Percentiles rank a stretch among this genome's conserved stretches.
These are phyloP conservation scores for Polietes domitor DNA, from an alignment of 2,888 invertebrate genomes.

Conservation along the genomic window DNA sequence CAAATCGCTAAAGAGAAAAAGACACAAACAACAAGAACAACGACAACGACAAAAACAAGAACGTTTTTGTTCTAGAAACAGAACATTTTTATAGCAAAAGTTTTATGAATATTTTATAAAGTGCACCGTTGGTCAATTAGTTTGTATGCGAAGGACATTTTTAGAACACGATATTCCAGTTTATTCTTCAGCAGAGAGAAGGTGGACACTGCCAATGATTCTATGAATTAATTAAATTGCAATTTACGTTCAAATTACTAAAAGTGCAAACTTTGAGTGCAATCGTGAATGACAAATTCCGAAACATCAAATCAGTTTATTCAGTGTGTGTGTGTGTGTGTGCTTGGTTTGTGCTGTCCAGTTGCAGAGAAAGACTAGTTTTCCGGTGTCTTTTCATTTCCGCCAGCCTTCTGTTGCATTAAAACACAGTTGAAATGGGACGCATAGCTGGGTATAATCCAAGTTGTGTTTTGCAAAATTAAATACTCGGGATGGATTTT, in stretches of 20 bases:
- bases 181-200: too few species aligned
- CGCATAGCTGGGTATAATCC: too few species aligned
- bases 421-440: too few species aligned
- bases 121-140: slow-evolving; percentile 59
- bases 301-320: too few species aligned
- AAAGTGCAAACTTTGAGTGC: background rate
- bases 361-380: background rate
- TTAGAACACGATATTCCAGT: background rate
- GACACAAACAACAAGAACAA: background rate
- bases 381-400: too few species aligned
- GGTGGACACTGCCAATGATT: too few species aligned
- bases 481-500: too few species aligned
- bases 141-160: slow-evolving; percentile 47
- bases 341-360: too few species aligned
- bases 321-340: too few species aligned
- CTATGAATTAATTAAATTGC: too few species aligned
- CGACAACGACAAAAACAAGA: background rate
- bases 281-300: background rate
- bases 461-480: too few species aligned
- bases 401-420: too few species aligned
- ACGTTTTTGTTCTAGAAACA: background rate
- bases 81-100: background rate
- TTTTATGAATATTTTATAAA: slow-evolving; percentile 14
- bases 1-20: background rate
- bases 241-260: background rate